phyloP scores from a whole-genome alignment of 2,888 invertebrate genomes.

The Microdon myrmicae region DNA sequence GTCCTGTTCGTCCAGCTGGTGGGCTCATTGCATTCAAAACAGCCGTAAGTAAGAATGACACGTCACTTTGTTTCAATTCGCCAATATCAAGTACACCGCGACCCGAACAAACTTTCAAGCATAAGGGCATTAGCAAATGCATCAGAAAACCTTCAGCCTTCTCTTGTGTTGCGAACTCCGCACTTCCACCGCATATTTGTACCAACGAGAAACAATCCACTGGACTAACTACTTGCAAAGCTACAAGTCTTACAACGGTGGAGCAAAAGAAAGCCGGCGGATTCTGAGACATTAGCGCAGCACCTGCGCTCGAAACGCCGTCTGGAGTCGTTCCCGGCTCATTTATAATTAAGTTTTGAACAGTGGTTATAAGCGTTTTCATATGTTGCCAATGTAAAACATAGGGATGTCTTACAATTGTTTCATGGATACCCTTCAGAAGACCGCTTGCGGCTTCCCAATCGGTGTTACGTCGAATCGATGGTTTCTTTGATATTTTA shows the following conservation, averaged over 20 bases:
- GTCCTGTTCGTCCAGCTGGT: constrained; percentile 77
- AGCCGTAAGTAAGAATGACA: constrained; percentile 89
- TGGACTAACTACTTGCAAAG: constrained; percentile 92
- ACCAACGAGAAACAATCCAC: constrained; percentile 93
- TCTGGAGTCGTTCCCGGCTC: constrained; percentile 69
- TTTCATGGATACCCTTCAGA: constrained; percentile 93
- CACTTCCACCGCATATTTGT: constrained; percentile 92
- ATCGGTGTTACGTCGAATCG: constrained; percentile 90
- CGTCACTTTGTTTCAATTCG: constrained; percentile 87
- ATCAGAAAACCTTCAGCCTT: constrained; percentile 95
- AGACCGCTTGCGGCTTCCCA: constrained; percentile 97
- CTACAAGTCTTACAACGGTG: constrained; percentile 93
- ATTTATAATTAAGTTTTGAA: constrained; percentile 75
- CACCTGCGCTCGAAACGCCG: constrained; percentile 84
- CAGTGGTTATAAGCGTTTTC: constrained; percentile 85
- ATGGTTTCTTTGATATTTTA: constrained; percentile 96
- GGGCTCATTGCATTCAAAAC: constrained; percentile 89
- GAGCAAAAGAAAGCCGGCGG: constrained; percentile 96
- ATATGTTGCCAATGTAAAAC: constrained; percentile 96
- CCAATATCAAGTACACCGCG: constrained; percentile 91
- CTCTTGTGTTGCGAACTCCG: constrained; percentile 88
- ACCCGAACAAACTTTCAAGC: constrained; percentile 93
- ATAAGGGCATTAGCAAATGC: constrained; percentile 95
- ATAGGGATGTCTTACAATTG: constrained; percentile 91
- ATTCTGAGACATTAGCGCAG: constrained; percentile 88